Conservation (phyloP, 1,140 invertebrate species). For the Eueides isabella region DNA sequence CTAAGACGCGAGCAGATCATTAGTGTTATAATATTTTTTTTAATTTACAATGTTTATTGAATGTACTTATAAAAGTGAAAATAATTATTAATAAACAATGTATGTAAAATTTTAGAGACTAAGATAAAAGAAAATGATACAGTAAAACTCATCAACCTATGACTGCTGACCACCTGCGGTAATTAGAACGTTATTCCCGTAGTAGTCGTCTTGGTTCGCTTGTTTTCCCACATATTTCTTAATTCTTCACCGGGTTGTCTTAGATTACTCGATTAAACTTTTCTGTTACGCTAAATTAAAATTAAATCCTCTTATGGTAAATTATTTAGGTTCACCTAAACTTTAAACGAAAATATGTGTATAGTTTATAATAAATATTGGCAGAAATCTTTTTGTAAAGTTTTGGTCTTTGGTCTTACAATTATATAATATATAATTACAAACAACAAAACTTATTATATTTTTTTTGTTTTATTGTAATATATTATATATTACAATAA, state of each 20-base stretch:
- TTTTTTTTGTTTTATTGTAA: too few species aligned
- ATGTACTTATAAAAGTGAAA: too few species aligned
- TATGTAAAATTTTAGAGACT: too few species aligned
- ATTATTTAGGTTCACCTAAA: not conserved
- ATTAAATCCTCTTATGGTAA: slow-evolving; percentile 16
- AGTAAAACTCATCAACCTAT: slow-evolving; percentile 45
- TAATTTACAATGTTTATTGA: too few species aligned
- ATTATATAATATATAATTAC: too few species aligned
- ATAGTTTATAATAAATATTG: not conserved
- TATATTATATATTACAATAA: too few species aligned
- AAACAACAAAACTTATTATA: too few species aligned
- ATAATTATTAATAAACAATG: too few species aligned
- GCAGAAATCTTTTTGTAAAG: too few species aligned
- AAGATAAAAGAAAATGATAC: not conserved
- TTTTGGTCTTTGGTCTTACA: too few species aligned
- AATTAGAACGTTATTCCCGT: slow-evolving; percentile 67
- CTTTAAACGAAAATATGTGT: not conserved
- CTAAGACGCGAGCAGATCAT: too few species aligned
- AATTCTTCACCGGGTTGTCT: slow-evolving; percentile 46
- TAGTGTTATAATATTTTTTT: too few species aligned
- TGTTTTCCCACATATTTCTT: slow-evolving; percentile 66
- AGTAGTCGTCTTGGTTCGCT: slow-evolving; percentile 57
- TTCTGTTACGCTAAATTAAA: slow-evolving; percentile 43
- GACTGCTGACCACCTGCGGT: slow-evolving; percentile 51
- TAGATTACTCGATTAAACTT: slow-evolving; percentile 53